Base-by-base conservation (phyloP, 2,888 invertebrate genomes). In the Xestia c-nigrum region DNA sequence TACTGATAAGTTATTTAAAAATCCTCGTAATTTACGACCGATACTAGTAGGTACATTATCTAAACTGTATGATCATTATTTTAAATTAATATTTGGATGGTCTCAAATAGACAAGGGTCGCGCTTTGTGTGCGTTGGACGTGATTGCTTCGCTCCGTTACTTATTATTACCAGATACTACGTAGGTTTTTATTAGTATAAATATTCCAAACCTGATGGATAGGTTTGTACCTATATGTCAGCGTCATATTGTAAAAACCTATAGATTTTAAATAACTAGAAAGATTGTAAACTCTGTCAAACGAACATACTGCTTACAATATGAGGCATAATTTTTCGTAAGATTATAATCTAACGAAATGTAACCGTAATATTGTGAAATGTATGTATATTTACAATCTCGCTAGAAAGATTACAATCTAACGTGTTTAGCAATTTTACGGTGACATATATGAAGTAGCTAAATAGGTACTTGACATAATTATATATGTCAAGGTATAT, bases 81-180 rank as follows among this genome's bases (percentile, higher is more conserved):
- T 71, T 65, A 50, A 65, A 72, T 72, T 0, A 78, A 50, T 67
- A 64, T 63, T 71, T 73, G 40, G 50, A 68, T 64, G 40, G 40
- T 63, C 75, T 69, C 43, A 67, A 74, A 69, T 46, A 72, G 76
- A 81, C 78, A 78, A 81, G 72, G 57, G 74, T 47, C 82, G 67
- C 40, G n/a, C 24, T 57, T 63, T 50, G 76, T 74, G 66, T 80
- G 78, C 64, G 52, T 50, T 73, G 63, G 46, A 57, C 87, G 82
- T 83, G 84, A 87, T 87, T 66, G 21, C 43, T 77, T 19, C n/a
- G 40, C 14, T 64, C 50, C 46, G 40, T 38, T 57, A 38, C 10
- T 66, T 66, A 76, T 74, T 76, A 64, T 38, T 61, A 70, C 71
- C 50, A 47, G 31, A 24, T 55, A 47, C 52, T 31, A 57, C 3